Conservation (phyloP, 1,140 invertebrate species). For the Nylanderia fulva region DNA sequence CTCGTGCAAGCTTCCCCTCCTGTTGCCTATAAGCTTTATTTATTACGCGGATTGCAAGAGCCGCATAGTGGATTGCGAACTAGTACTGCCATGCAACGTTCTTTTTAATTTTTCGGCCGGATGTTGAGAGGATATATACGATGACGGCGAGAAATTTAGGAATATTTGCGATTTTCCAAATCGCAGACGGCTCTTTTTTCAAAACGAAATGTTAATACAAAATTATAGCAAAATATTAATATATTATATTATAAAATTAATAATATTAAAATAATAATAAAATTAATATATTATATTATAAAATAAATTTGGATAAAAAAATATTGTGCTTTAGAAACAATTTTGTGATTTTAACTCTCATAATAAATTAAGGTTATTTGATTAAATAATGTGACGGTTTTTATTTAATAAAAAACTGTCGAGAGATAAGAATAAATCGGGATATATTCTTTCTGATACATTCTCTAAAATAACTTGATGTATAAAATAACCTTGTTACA, state of each 20-base stretch:
- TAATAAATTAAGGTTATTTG: not conserved
- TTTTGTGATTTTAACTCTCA: not conserved
- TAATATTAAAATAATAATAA: too few relatives aligned
- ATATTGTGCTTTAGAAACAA: not conserved
- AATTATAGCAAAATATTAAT: too few relatives aligned
- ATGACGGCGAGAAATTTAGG: not conserved
- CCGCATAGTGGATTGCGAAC: constrained; percentile 38
- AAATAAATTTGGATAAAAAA: too few relatives aligned
- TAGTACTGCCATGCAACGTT: constrained; percentile 13
- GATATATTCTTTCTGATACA: not conserved
- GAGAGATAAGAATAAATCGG: not conserved
- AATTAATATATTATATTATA: too few relatives aligned
- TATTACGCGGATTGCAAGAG: constrained; percentile 53
- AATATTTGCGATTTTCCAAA: not conserved
- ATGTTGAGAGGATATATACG: not conserved
- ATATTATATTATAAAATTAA: too few relatives aligned
- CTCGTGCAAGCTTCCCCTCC: constrained; percentile 2
- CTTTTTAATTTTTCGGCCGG: constrained; percentile 37
- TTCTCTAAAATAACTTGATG: not conserved
- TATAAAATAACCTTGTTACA: not conserved
- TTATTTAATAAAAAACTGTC: not conserved
- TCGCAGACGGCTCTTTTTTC: not conserved
- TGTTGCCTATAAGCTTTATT: constrained; percentile 61
- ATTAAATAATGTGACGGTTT: not conserved
- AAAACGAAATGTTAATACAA: too few relatives aligned